Evolutionary conservation across 1,140 invertebrate species (phyloP), one percentile per base, ranked within the genome.

Genomic region (Hyposmocoma kahamanoa): DNA sequence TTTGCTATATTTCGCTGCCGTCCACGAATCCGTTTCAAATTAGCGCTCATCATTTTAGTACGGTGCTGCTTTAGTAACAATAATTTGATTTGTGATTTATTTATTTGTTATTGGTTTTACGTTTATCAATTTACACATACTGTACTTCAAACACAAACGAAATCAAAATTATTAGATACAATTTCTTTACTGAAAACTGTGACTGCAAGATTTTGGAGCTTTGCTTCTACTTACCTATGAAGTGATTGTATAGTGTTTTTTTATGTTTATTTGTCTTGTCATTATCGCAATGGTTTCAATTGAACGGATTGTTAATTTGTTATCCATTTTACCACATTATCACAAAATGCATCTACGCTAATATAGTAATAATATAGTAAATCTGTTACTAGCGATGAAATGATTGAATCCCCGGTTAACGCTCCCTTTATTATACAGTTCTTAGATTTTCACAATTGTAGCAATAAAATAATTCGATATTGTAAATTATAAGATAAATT

Each of bases 21-120:
- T 51, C 53, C 61, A 60, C 63, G 69, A 68, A 68, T 77, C 78
- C 74, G 76, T 82, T 80, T 71, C 78, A 82, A 84, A 84, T 84
- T 84, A 81, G 77, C 64, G 49, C 36, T 49, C 49, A 49, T 76
- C 76, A 84, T 81, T 80, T 82, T n/a, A 83, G 64, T 61, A 60
- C 53, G 61, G 47, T n/a, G n/a, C n/a, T n/a, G n/a, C 53, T 56
- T 53, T 65, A 46, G 49, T 65, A 62, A 68, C 69, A 63, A 66
- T 73, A 62, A 62, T 58, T 65, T 62, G 46, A 52, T 50, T 53
- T 53, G 47, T 62, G 60, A 72, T 71, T 75, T 74, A 67, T 67
- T 56, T 59, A 43, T 34, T 32, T 39, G 36, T 36, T 36, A 36
- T 36, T 36, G 15, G 8, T 36, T 17, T 36, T 36, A 15, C 18